A percentile compares a stretch with the other conserved stretches of the same genome.
Conservation (phyloP, 2,888 invertebrate genomes). For the Drosophila antonietae region DNA sequence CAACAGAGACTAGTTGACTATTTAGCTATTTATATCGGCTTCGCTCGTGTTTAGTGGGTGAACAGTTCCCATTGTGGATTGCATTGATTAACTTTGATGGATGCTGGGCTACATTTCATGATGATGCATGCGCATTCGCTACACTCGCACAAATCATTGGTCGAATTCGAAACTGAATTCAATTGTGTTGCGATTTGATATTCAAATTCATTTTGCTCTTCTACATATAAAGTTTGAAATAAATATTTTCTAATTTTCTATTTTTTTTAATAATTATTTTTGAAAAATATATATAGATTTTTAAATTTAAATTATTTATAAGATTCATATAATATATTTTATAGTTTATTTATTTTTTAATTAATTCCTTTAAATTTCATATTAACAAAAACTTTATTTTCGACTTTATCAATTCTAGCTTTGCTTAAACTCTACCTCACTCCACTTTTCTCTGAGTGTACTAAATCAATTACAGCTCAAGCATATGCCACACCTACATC, state of each 20-base stretch:
- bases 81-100: conserved; percentile 31
- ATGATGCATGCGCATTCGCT: background rate
- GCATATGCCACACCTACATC: background rate
- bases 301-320: too few species aligned
- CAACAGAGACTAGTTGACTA: conserved; percentile 26
- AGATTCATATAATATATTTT: too few species aligned
- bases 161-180: background rate
- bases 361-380: too few species aligned
- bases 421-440: background rate
- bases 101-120: conserved; percentile 20
- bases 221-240: too few species aligned
- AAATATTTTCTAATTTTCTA: too few species aligned
- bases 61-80: conserved; percentile 32
- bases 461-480: conserved; percentile 1
- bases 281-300: too few species aligned
- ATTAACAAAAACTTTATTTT: background rate
- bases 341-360: too few species aligned
- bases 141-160: background rate
- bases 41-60: conserved; percentile 32
- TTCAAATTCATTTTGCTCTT: too few species aligned
- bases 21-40: conserved; percentile 42
- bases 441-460: background rate
- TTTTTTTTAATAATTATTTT: too few species aligned
- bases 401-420: background rate
- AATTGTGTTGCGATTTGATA: too few species aligned